Base-by-base conservation (phyloP, 2,113 vertebrate genomes). In the Casuarius casuarius region DNA sequence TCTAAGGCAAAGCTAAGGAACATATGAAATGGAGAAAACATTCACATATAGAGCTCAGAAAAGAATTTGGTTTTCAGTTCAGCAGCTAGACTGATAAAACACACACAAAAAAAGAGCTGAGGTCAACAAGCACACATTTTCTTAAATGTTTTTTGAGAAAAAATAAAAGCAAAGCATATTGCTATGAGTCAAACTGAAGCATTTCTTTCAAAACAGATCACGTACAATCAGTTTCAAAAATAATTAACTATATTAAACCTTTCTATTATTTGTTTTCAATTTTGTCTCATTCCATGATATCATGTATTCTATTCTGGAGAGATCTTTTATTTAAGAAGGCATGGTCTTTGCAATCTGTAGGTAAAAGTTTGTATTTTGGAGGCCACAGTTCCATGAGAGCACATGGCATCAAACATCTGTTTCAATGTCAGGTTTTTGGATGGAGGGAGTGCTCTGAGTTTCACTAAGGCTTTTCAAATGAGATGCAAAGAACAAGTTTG, bases 1-100 rank as follows among this genome's bases (percentile, higher is more conserved):
- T 80, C 78, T 58, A 58, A 91, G 56, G 58, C 56, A 78, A 73
- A 95, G 52, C 79, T 79, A 90, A 92, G 61, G 54, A 90, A 51
- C 12, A 61, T 38, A 73, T 12, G 68, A 97, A 95, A 79, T 58
- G 29, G 81, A 88, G 87, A 75, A 84, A 93, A 76, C 8, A 17
- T 61, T 88, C 59, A 19, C 33, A 48, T 46, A 42, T 1, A 68
- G 42, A 61, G 9, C 35, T 22, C n/a, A 40, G 17, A 4, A 84
- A 86, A 74, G 9, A 79, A 40, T 79, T 59, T 52, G 2, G 26
- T 85, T 56, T 61, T 28, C 16, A 56, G 4, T 65, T 83, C 31
- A 63, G 33, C 2, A 76, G 20, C 14, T 48, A 18, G 38, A 73
- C 40, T 6, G n/a, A 29, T 29, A 82, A 81, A 91, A 89, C 0